Conservation (phyloP, 2,888 invertebrate genomes). For the Tenthredo mesomela region DNA sequence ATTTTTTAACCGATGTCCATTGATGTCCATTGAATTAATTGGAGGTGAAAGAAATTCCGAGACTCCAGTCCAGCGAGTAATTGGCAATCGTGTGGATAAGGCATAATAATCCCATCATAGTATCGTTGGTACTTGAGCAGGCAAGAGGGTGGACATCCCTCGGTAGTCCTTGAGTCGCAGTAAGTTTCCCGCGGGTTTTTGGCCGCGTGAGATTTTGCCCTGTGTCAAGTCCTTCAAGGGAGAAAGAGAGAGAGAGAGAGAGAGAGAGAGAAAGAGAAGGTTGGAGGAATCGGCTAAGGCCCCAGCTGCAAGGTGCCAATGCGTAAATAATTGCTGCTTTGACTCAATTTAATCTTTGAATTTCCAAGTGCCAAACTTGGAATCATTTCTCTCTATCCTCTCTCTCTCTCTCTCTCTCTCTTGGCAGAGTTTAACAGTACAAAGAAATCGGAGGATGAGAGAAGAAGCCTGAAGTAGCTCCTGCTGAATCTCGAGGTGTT, state of each 20-base stretch:
- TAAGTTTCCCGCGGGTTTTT: conserved; percentile 18
- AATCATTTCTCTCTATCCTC: too few relatives aligned
- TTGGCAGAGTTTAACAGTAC: neutral
- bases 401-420: neutral
- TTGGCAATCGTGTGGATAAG: conserved; percentile 68
- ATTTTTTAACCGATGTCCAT: neutral
- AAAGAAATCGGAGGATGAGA: neutral
- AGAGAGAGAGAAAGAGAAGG: neutral
- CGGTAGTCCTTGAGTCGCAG: conserved; percentile 36
- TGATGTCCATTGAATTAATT: neutral
- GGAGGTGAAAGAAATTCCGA: neutral
- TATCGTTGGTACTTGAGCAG: conserved; percentile 70
- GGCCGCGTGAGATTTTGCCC: conserved; percentile 32
- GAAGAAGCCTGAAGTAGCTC: conserved; percentile 22
- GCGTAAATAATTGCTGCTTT: conserved; percentile 67
- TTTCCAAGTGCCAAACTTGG: conserved; percentile 28
- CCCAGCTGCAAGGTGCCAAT: conserved; percentile 62
- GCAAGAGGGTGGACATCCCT: conserved; percentile 72
- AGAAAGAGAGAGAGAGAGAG: neutral
- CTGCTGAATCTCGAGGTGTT: neutral
- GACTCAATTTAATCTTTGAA: conserved; percentile 61
- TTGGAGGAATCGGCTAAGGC: neutral
- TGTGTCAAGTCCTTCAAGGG: neutral
- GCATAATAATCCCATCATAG: conserved; percentile 68
- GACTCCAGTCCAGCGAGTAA: conserved; percentile 57